Evolutionary conservation across 2,113 vertebrate genomes (phyloP).

Genomic region (Rattus rattus): DNA sequence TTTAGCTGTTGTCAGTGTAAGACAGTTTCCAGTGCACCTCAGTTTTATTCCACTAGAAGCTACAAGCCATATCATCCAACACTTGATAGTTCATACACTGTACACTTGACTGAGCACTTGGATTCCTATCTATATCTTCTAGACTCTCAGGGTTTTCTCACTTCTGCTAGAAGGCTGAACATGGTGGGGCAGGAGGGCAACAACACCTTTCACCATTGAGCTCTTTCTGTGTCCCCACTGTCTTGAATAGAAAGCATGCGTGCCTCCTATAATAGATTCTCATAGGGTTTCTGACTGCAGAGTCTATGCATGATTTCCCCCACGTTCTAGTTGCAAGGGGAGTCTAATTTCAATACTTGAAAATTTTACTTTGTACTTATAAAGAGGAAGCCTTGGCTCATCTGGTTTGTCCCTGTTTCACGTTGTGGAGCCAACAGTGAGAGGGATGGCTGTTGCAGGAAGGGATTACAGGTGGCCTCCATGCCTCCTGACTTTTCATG

Average conservation of each 20-base stretch:
- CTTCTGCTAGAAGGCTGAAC: neutral
- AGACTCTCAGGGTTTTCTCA: neutral
- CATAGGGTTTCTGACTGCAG: neutral
- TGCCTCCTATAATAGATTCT: neutral
- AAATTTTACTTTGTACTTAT: constrained; percentile 12
- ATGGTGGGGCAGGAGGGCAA: neutral
- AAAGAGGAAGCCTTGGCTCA: constrained; percentile 19
- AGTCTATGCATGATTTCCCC: neutral
- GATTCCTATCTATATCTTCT: neutral
- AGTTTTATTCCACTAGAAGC: neutral
- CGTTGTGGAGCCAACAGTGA: neutral
- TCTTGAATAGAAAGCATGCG: neutral
- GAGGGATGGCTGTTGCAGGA: neutral
- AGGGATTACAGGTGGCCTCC: neutral
- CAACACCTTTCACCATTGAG: neutral
- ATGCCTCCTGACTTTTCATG: neutral
- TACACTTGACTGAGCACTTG: neutral
- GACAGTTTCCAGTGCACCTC: neutral
- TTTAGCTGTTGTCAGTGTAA: neutral
- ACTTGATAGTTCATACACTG: neutral
- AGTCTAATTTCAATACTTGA: constrained; percentile 11
- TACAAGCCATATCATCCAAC: neutral
- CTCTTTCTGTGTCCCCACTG: neutral
- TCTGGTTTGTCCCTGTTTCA: neutral
- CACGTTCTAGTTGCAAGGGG: neutral